These are phyloP conservation scores for Calcarius lapponicus DNA, from an alignment of 2,797 vertebrate species.

Conservation along the genomic window DNA sequence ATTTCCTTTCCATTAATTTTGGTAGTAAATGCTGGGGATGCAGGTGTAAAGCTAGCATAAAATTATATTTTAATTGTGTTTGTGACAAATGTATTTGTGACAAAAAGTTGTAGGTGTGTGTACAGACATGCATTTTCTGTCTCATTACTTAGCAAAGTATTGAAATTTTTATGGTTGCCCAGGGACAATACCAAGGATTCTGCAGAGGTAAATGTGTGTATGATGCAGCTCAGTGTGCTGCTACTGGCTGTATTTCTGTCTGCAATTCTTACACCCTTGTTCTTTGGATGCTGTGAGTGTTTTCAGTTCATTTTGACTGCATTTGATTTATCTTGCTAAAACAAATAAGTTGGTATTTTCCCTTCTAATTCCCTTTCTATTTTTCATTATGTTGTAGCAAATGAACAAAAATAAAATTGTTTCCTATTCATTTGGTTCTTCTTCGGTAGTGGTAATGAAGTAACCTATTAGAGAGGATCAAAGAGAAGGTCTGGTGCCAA, in stretches of 20 bases:
- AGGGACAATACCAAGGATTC: not conserved
- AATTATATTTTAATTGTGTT: not conserved
- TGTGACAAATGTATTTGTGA: accelerated
- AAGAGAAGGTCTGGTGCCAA: not conserved
- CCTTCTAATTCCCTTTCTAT: not conserved
- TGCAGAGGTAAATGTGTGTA: not conserved
- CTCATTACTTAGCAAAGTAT: not conserved
- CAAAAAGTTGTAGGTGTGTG: not conserved
- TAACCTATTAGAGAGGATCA: not conserved
- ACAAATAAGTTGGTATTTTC: not conserved
- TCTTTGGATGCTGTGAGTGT: not conserved
- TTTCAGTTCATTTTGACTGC: not conserved
- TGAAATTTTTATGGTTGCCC: not conserved
- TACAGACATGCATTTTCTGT: not conserved
- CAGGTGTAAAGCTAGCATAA: not conserved
- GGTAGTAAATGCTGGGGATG: not conserved
- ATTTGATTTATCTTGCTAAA: not conserved
- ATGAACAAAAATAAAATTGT: not conserved
- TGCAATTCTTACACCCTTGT: not conserved
- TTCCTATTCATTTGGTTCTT: not conserved
- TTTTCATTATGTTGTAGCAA: not conserved
- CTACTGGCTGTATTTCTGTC: not conserved
- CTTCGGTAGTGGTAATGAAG: not conserved
- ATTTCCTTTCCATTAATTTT: not conserved
- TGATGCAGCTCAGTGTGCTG: not conserved